Percentiles rank a stretch among this genome's conserved stretches.
These are phyloP conservation scores for Gallinago solitaria DNA, from an alignment of 2,797 vertebrate species.

Conservation along the genomic window DNA sequence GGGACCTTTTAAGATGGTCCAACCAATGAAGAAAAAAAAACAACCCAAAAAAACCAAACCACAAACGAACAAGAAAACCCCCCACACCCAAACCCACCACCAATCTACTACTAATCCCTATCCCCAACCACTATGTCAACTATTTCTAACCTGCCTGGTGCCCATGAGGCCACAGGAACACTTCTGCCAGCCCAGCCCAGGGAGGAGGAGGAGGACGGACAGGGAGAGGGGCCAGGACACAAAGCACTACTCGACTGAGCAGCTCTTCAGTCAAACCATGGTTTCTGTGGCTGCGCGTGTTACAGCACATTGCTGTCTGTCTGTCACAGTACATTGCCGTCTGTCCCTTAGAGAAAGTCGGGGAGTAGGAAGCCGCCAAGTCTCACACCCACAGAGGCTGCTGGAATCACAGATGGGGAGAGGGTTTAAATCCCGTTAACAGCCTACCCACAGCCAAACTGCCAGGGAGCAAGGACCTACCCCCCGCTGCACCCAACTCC, in stretches of 20 bases:
- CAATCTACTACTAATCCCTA: too few relatives aligned
- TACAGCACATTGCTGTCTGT: not conserved
- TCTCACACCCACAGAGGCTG: not conserved
- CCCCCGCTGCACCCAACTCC: not conserved
- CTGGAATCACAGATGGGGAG: not conserved
- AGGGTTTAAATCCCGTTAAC: not conserved
- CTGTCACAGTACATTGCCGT: too few relatives aligned
- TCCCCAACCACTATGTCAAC: too few relatives aligned
- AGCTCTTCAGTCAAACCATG: not conserved
- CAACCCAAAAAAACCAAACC: too few relatives aligned
- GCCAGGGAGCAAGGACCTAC: not conserved
- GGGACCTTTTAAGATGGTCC: too few relatives aligned
- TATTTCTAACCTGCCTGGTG: not conserved
- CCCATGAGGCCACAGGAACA: not conserved
- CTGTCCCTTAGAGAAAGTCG: not conserved
- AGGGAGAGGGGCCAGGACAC: not conserved
- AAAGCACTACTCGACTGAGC: not conserved
- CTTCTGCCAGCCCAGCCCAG: not conserved
- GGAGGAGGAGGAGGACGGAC: not conserved
- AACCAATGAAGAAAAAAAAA: too few relatives aligned
- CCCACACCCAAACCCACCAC: too few relatives aligned
- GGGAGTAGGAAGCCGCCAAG: not conserved
- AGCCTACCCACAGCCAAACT: not conserved
- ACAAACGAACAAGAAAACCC: too few relatives aligned
- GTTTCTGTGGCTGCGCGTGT: not conserved